These are phyloP conservation scores for Drosophila obscura DNA, from an alignment of 1,140 invertebrate genomes.

Conservation along the genomic window DNA sequence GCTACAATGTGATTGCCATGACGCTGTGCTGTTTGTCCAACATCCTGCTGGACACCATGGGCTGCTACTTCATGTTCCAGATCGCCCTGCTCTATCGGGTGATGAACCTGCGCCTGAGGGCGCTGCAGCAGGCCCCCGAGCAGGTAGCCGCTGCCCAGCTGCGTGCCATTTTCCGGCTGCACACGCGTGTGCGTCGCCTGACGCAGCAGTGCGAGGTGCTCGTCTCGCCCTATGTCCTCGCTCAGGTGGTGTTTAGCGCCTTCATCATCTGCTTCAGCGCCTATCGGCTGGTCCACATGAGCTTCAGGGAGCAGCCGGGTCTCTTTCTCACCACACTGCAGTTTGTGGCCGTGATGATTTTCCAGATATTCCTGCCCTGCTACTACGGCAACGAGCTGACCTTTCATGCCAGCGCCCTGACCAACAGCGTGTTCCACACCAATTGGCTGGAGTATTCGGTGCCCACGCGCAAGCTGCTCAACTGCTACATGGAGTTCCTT, in stretches of 20 bases:
- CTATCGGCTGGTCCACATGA: slow-evolving; percentile 67
- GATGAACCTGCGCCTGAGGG: slow-evolving; percentile 51
- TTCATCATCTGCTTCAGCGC: slow-evolving; percentile 75
- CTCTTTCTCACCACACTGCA: slow-evolving; percentile 67
- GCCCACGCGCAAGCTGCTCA: slow-evolving; percentile 65
- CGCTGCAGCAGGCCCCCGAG: slow-evolving; percentile 34
- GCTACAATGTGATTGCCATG: slow-evolving; percentile 67
- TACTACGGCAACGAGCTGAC: slow-evolving; percentile 76
- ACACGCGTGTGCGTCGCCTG: slow-evolving; percentile 30
- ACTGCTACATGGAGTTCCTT: slow-evolving; percentile 71
- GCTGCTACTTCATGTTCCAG: slow-evolving; percentile 74
- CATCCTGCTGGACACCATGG: slow-evolving; percentile 56
- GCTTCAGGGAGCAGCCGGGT: slow-evolving; percentile 55
- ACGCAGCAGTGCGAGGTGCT: slow-evolving; percentile 53
- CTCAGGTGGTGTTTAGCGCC: slow-evolving; percentile 71
- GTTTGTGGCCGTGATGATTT: slow-evolving; percentile 65
- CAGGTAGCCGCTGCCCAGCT: slow-evolving; percentile 36
- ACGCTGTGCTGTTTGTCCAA: slow-evolving; percentile 64
- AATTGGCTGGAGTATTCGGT: slow-evolving; percentile 72
- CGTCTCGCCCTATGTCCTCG: slow-evolving; percentile 63
- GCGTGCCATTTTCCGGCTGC: slow-evolving; percentile 44
- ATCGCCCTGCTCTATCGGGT: slow-evolving; percentile 59
- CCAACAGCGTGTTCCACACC: slow-evolving; percentile 61
- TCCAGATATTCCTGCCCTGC: slow-evolving; percentile 76
- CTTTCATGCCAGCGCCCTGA: slow-evolving; percentile 55